phyloP scores from a whole-genome alignment of 1,140 invertebrate species.

The Listronotus oregonensis region DNA sequence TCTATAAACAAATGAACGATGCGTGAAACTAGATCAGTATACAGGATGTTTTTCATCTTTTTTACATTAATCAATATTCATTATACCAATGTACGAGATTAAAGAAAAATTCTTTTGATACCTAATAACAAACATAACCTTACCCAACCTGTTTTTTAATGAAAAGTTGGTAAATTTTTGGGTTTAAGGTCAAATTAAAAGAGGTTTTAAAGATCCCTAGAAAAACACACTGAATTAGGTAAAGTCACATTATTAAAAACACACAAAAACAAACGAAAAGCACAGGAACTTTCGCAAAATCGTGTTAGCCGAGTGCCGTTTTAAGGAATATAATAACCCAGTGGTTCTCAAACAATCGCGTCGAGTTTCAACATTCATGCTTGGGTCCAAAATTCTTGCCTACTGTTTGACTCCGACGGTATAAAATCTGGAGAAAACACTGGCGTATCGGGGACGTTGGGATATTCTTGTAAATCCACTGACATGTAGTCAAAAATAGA shows the following conservation, averaged over 20 bases:
- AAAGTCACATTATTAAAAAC: conserved; percentile 1
- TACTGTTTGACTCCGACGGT: too few relatives aligned
- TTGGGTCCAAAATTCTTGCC: too few relatives aligned
- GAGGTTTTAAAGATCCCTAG: not conserved
- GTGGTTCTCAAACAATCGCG: not conserved
- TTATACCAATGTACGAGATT: not conserved
- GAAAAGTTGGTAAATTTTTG: conserved; percentile 31
- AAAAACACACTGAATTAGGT: not conserved
- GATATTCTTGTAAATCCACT: too few relatives aligned
- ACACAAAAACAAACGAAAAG: not conserved
- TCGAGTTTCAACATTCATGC: too few relatives aligned
- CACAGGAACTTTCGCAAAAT: not conserved
- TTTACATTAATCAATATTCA: not conserved
- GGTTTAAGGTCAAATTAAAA: not conserved
- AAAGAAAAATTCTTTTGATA: not conserved
- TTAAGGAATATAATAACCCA: not conserved
- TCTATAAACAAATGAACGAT: conserved; percentile 8
- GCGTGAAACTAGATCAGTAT: not conserved
- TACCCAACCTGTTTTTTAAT: conserved; percentile 45
- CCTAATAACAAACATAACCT: conserved; percentile 26
- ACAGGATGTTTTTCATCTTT: not conserved
- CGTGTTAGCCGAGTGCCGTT: not conserved
- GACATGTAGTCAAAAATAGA: too few relatives aligned
- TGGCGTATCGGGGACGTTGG: too few relatives aligned
- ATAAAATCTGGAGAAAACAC: too few relatives aligned